Evolutionary conservation across 2,113 vertebrate species (phyloP).

Genomic region (Notarius lentiginosus): DNA sequence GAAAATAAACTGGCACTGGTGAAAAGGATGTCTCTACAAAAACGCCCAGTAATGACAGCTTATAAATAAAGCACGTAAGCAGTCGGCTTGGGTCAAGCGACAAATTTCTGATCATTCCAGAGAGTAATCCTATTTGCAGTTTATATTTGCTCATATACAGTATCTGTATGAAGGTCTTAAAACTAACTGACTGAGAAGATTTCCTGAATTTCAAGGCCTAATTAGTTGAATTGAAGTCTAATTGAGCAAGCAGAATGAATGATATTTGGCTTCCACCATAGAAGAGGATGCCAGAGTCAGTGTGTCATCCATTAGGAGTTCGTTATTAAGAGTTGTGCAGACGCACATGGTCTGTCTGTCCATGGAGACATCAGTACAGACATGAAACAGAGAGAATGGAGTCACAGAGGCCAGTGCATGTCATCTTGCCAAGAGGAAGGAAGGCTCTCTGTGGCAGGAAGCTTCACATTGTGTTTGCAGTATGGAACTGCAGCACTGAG

Average conservation of each 20-base stretch:
- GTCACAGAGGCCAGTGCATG: neutral
- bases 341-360: neutral
- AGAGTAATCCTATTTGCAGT: neutral
- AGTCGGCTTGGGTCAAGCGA: neutral
- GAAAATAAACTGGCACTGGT: constrained; percentile 1
- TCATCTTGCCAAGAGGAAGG: constrained; percentile 54
- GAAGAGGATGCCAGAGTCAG: neutral
- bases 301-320: neutral
- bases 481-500: constrained; percentile 49
- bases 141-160: neutral
- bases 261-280: neutral
- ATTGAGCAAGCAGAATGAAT: neutral
- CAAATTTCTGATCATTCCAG: neutral
- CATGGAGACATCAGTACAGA: neutral
- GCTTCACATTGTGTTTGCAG: constrained; percentile 58
- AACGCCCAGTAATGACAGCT: constrained; percentile 2
- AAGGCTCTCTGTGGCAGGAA: constrained; percentile 64
- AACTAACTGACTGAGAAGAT: neutral
- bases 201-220: neutral
- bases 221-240: neutral
- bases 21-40: constrained; percentile 18
- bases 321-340: neutral
- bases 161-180: neutral
- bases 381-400: neutral
- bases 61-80: neutral